These are phyloP conservation scores for Adelosebastes latens DNA, from an alignment of 2,797 vertebrate species.

Conservation along the genomic window DNA sequence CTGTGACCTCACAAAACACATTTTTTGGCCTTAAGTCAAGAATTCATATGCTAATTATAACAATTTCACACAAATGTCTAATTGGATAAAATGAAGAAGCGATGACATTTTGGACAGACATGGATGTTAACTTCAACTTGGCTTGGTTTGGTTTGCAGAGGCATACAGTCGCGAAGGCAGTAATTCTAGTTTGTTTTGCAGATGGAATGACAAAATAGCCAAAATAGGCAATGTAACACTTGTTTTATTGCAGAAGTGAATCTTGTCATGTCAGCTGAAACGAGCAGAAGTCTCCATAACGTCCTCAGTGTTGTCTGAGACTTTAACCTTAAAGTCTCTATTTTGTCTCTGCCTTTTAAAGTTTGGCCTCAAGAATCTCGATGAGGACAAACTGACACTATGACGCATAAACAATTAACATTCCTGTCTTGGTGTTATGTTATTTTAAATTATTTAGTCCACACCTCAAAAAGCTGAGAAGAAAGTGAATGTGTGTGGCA, in stretches of 20 bases:
- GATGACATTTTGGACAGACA: background rate
- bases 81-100: background rate
- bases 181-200: slow-evolving; percentile 14
- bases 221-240: background rate
- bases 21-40: background rate
- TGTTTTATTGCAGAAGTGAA: slow-evolving; percentile 68
- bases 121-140: background rate
- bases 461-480: background rate
- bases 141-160: no score
- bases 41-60: background rate
- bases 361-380: background rate
- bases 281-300: slow-evolving; percentile 31
- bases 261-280: slow-evolving; percentile 68
- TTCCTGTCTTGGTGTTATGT: background rate
- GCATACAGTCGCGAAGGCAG: background rate
- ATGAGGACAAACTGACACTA: background rate
- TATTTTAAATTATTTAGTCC: slow-evolving; percentile 10
- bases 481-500: background rate
- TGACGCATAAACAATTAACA: background rate
- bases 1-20: background rate
- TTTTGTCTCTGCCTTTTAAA: background rate
- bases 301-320: slow-evolving; percentile 8
- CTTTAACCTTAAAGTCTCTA: background rate
- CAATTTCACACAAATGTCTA: background rate
- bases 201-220: slow-evolving; percentile 15